Evolutionary conservation across 2,113 vertebrate genomes (phyloP).

Genomic region (Prochilodus magdalenae): DNA sequence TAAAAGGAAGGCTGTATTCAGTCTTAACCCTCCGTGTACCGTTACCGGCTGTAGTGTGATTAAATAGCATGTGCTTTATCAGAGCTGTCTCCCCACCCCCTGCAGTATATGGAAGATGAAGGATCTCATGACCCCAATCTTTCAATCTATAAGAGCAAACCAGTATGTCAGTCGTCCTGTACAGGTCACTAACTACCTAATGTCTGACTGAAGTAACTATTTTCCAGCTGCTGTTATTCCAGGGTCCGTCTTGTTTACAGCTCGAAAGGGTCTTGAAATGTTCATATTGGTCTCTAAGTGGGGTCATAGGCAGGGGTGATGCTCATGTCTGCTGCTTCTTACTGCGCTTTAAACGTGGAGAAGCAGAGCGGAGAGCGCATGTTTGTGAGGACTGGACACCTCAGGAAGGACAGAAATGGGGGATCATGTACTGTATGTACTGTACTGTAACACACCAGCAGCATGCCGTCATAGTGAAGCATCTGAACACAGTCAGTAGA

Average conservation of each 20-base stretch:
- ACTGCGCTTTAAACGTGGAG: not conserved
- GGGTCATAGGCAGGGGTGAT: conserved; percentile 4
- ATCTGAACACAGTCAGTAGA: too few relatives aligned
- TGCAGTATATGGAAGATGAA: not conserved
- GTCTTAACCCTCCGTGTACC: too few relatives aligned
- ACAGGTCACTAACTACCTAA: not conserved
- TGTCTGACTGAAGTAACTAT: not conserved
- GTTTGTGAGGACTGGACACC: conserved; percentile 1
- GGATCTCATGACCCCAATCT: conserved; percentile 27
- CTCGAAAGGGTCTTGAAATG: not conserved
- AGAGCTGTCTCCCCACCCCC: not conserved
- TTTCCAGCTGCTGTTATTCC: not conserved
- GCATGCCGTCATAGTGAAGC: too few relatives aligned
- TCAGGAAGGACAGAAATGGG: too few relatives aligned
- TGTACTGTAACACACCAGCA: too few relatives aligned
- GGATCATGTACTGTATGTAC: too few relatives aligned
- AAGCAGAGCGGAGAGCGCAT: not conserved
- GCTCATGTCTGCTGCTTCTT: not conserved
- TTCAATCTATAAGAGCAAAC: conserved; percentile 3
- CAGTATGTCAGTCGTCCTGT: not conserved
- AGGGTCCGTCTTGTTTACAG: not conserved
- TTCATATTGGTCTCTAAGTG: conserved; percentile 13
- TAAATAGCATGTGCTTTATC: not conserved
- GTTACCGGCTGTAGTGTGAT: too few relatives aligned
- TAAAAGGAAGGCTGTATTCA: too few relatives aligned